A percentile compares a stretch with the other conserved stretches of the same genome.
These are phyloP conservation scores for Cylindroiulus punctatus DNA, from an alignment of 2,888 invertebrate species.

Conservation along the genomic window DNA sequence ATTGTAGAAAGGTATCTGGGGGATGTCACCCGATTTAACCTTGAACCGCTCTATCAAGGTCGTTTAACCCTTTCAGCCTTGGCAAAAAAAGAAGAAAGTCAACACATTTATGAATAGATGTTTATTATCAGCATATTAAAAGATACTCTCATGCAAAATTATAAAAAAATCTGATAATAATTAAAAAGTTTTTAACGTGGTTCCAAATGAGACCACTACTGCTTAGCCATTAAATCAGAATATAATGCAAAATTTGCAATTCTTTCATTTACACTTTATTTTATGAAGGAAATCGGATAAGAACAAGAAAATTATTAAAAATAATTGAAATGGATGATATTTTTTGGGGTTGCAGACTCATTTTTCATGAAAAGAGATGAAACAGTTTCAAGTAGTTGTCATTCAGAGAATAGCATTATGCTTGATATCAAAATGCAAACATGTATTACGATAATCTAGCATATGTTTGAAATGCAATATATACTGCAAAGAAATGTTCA, in stretches of 20 bases:
- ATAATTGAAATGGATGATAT: neutral
- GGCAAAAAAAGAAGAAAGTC: neutral
- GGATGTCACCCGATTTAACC: too few species aligned
- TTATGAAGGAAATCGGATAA: neutral
- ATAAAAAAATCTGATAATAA: neutral
- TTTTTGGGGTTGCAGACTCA: neutral
- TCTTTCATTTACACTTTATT: neutral
- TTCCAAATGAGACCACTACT: neutral
- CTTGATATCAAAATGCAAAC: too few species aligned
- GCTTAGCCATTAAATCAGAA: neutral
- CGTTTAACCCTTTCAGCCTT: neutral
- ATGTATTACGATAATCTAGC: too few species aligned
- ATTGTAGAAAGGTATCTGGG: too few species aligned
- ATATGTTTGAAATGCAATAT: too few species aligned
- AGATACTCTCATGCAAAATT: neutral
- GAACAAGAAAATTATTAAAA: neutral
- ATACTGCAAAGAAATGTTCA: too few species aligned
- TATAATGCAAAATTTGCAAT: too few species aligned
- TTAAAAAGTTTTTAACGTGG: neutral
- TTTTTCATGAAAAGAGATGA: neutral
- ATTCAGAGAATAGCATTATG: neutral
- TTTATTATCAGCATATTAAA: neutral
- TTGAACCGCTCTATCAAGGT: too few species aligned
- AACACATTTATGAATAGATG: neutral
- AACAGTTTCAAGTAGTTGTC: neutral